Percentiles rank a stretch among this genome's conserved stretches.
Evolutionary conservation across 2,797 vertebrate species (phyloP).

Genomic region (Falco concolor): DNA sequence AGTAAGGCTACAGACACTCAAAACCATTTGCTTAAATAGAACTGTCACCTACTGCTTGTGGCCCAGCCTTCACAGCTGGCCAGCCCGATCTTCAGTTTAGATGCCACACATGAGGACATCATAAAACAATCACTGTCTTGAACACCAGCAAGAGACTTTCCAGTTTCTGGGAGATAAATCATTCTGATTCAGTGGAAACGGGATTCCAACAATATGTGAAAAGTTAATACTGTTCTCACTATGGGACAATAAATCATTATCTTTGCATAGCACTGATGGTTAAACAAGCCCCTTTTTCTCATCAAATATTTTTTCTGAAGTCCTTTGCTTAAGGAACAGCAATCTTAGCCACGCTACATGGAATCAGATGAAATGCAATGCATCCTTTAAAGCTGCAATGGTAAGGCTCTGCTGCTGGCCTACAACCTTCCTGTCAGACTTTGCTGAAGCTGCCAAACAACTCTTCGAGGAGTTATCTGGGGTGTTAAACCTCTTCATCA

Average conservation of each 20-base stretch:
- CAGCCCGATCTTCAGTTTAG: not conserved
- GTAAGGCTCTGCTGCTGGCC: not conserved
- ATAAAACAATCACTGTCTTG: not conserved
- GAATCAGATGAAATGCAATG: not conserved
- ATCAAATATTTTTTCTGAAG: not conserved
- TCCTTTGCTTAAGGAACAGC: not conserved
- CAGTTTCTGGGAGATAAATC: not conserved
- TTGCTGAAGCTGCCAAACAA: not conserved
- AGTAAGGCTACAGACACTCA: not conserved
- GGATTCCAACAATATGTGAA: accelerated
- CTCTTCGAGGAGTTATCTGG: not conserved
- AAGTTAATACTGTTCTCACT: not conserved
- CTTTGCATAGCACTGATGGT: not conserved
- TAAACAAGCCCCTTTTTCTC: not conserved
- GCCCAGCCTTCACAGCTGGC: not conserved
- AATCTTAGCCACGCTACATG: not conserved
- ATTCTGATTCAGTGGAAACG: not conserved
- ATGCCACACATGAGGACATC: not conserved
- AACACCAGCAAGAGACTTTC: not conserved
- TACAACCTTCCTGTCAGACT: not conserved
- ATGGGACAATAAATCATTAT: not conserved
- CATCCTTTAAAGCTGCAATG: not conserved
- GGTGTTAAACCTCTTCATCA: not conserved
- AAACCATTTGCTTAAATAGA: not conserved
- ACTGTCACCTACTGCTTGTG: not conserved